Conservation (phyloP, 2,113 vertebrate genomes). For the Hyperopisus bebe region DNA sequence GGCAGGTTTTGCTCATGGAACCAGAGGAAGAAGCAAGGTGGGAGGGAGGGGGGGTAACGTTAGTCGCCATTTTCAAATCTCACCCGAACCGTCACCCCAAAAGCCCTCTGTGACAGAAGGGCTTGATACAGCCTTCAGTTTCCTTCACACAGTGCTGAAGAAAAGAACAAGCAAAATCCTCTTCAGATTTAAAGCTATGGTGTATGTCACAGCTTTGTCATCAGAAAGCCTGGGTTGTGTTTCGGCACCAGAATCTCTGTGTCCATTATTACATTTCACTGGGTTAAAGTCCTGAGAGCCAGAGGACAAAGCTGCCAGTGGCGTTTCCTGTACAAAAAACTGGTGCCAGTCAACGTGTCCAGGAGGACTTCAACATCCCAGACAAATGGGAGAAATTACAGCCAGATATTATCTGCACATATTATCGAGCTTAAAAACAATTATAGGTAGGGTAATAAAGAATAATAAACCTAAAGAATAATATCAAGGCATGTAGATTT, state of each 20-base stretch:
- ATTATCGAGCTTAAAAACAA: neutral
- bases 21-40: slow-evolving; percentile 11
- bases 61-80: neutral
- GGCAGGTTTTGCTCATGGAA: slow-evolving; percentile 20
- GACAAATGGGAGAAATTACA: neutral
- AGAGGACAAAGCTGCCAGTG: neutral
- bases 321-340: neutral
- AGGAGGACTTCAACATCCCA: neutral
- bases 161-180: neutral
- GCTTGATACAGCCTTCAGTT: neutral
- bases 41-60: neutral
- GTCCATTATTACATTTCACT: neutral
- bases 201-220: neutral
- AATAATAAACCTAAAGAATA: too few relatives aligned
- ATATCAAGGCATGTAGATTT: neutral
- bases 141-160: neutral
- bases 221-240: neutral
- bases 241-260: neutral
- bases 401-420: neutral
- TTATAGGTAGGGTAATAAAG: neutral
- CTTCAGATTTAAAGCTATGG: neutral
- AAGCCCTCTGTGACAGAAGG: neutral
- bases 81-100: neutral
- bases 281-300: neutral
- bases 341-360: neutral